These are phyloP conservation scores for Orbicella faveolata DNA, from an alignment of 64 coral and sea anemone species.

Conservation along the genomic window DNA sequence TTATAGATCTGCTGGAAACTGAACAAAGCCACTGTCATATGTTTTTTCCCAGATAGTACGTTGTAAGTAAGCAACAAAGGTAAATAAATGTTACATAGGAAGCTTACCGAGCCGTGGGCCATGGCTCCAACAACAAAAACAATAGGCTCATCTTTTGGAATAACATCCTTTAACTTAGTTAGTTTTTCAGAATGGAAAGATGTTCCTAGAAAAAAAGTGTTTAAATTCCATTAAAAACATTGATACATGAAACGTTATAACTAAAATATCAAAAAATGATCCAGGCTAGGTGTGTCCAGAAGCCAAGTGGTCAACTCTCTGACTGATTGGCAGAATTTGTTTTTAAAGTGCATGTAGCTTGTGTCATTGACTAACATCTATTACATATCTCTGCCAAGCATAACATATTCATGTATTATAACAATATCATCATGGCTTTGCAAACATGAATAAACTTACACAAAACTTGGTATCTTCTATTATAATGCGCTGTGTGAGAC, in stretches of 20 bases:
- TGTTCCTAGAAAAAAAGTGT: slow-evolving; percentile 51
- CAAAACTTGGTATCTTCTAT: background rate
- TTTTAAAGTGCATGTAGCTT: too few relatives aligned
- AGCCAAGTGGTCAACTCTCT: too few relatives aligned
- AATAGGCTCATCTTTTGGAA: slow-evolving; percentile 90
- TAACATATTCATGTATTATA: too few relatives aligned
- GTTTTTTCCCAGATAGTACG: background rate
- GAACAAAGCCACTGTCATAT: too few relatives aligned
- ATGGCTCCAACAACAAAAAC: slow-evolving; percentile 93
- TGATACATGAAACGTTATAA: too few relatives aligned
- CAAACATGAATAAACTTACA: too few relatives aligned
- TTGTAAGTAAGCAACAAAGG: too few relatives aligned
- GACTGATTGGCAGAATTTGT: too few relatives aligned
- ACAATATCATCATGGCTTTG: too few relatives aligned
- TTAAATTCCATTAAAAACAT: background rate
- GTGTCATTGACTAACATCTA: too few relatives aligned
- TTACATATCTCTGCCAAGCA: too few relatives aligned
- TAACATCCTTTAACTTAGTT: slow-evolving; percentile 73
- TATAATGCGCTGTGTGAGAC: background rate
- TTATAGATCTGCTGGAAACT: too few relatives aligned
- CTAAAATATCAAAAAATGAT: background rate
- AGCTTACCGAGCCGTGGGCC: slow-evolving; percentile 94
- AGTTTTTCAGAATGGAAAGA: slow-evolving; percentile 92
- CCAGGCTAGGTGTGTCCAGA: background rate
- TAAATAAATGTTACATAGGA: background rate